Percentiles rank a stretch among this genome's conserved stretches.
These are phyloP conservation scores for Athrips mouffetella DNA, from an alignment of 2,888 invertebrate genomes.

Conservation along the genomic window DNA sequence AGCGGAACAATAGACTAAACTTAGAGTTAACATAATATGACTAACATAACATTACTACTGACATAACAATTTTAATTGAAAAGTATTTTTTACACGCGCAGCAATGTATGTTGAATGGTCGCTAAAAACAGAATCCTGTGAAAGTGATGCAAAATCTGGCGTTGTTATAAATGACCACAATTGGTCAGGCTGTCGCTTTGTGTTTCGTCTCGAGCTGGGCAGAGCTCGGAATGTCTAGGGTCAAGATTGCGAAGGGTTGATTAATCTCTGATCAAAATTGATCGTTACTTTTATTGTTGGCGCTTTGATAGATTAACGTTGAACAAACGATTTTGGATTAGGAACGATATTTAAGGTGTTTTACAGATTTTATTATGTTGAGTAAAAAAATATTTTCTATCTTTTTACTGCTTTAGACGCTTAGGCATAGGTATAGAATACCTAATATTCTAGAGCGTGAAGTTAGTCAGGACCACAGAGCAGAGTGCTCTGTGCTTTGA, in stretches of 20 bases:
- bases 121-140: background rate
- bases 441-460: no score
- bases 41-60: no score
- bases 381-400: no score
- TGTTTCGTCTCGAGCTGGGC: slow-evolving; percentile 30
- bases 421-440: no score
- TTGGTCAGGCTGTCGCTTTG: slow-evolving; percentile 51
- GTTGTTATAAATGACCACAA: slow-evolving; percentile 43
- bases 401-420: no score
- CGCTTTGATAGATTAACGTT: slow-evolving; percentile 6
- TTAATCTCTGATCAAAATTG: slow-evolving; percentile 20
- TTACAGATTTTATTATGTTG: no score
- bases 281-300: slow-evolving; percentile 10
- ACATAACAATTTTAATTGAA: no score
- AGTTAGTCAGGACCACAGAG: no score
- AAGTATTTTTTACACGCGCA: background rate
- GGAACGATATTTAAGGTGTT: background rate
- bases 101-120: background rate
- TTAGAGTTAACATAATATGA: no score
- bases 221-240: slow-evolving; percentile 22
- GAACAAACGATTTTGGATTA: background rate
- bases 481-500: no score
- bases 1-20: no score
- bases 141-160: slow-evolving; percentile 24
- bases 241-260: slow-evolving; percentile 13